Evolutionary conservation across 1,140 invertebrate species (phyloP), one percentile per base, ranked within the genome.

Genomic region (Drosophila virilis): DNA sequence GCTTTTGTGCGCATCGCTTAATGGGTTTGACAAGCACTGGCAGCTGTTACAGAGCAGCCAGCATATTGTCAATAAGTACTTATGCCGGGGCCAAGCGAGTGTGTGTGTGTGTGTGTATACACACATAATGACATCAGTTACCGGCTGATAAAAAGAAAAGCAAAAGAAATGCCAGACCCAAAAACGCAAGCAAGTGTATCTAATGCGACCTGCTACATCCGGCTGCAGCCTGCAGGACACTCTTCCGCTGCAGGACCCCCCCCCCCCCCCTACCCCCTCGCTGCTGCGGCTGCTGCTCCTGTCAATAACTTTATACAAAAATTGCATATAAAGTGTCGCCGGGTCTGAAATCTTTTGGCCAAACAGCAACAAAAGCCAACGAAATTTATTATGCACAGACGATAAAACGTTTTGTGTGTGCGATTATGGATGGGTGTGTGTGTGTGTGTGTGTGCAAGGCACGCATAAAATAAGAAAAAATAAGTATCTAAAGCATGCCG

Each of bases 321-420:
- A 71, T 70, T 68, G 68, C 65, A 67, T 17, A 33, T 54, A 52
- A 54, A 65, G 32, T 65, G 46, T 45, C 43, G 54, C 32, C 33
- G 15, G 42, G 12, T n/a, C 55, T 33, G 28, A 71, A 50, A 72
- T 57, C 33, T 66, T 66, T 79, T 54, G 50, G 58, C 59, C 67
- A 54, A 54, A 57, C 60, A 64, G 55, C 51, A 75, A 46, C 57
- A 50, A 66, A 50, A 77, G 52, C 48, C 67, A 65, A 78, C 78
- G 61, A 78, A 85, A 86, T 86, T 82, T 86, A 86, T 86, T 86
- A 86, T 86, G 83, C 83, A 88, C 84, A 83, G 83, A 80, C 83
- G 83, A 86, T 86, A 88, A 86, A 86, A 78, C 79, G 84, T 80
- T 86, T 86, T 86, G 83, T 64, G 57, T 52, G 62, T 51, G 50